A percentile compares a stretch with the other conserved stretches of the same genome.
Conservation (phyloP, 2,797 vertebrate genomes). For the Odontamblyopus rebecca region DNA sequence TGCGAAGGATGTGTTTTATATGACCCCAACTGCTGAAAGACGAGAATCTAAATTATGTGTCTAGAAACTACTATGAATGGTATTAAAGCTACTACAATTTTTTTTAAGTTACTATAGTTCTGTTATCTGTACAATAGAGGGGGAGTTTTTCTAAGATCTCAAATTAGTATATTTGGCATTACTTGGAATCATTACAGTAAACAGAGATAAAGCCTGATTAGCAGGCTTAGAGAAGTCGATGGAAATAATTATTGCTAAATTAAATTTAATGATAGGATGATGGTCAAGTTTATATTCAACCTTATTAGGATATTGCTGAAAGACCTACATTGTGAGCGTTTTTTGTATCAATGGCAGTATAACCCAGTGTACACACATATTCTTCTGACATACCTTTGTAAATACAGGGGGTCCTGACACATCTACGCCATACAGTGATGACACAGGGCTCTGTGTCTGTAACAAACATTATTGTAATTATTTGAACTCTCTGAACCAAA, state of each 20-base stretch:
- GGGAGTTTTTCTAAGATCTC: too few relatives aligned
- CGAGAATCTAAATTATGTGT: constrained; percentile 24
- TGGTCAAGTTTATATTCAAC: too few relatives aligned
- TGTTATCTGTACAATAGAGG: background rate
- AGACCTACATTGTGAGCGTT: too few relatives aligned
- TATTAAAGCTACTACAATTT: background rate
- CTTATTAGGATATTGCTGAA: too few relatives aligned
- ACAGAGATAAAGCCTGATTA: too few relatives aligned
- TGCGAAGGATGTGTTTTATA: constrained; percentile 52
- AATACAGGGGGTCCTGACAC: constrained; percentile 81
- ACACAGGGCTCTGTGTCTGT: constrained; percentile 89
- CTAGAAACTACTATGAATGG: constrained; percentile 11
- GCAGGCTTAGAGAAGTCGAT: too few relatives aligned
- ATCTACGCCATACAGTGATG: constrained; percentile 77
- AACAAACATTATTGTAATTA: constrained; percentile 7
- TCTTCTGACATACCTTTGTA: constrained; percentile 82
- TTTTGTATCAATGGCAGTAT: background rate
- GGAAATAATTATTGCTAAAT: too few relatives aligned
- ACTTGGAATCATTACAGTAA: too few relatives aligned
- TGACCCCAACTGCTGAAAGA: constrained; percentile 62
- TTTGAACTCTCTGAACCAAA: background rate
- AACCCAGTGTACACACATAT: background rate
- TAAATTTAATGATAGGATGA: too few relatives aligned
- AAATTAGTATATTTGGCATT: too few relatives aligned
- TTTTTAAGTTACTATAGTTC: background rate